Percentiles rank a stretch among this genome's conserved stretches.
These are phyloP conservation scores for Cataglyphis albicans DNA, from an alignment of 2,888 invertebrate species.

Conservation along the genomic window DNA sequence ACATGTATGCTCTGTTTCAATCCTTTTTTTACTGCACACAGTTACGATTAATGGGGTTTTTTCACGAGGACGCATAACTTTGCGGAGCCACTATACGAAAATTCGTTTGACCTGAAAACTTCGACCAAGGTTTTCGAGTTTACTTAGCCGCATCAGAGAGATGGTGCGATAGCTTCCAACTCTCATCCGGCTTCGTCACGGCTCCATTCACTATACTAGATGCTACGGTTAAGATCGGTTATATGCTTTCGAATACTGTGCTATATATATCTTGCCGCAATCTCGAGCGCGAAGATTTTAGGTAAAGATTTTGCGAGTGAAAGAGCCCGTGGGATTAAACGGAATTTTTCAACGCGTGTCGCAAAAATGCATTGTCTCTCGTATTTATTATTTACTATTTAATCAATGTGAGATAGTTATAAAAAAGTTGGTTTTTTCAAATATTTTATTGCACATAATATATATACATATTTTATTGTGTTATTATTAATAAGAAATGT, in stretches of 20 bases:
- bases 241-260: constrained; percentile 32
- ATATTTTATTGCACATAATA: background rate
- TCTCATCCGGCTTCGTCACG: constrained; percentile 24
- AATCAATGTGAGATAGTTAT: background rate
- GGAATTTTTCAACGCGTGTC: constrained; percentile 10
- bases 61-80: constrained; percentile 37
- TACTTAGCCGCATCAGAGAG: constrained; percentile 54
- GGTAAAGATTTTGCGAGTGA: constrained; percentile 36
- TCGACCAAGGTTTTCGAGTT: constrained; percentile 38
- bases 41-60: constrained; percentile 69
- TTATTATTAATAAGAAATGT: background rate
- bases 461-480: background rate
- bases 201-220: constrained; percentile 34
- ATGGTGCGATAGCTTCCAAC: constrained; percentile 42
- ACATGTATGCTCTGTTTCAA: constrained; percentile 45
- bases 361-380: background rate
- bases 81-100: constrained; percentile 46
- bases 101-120: constrained; percentile 64
- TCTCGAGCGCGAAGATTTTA: constrained; percentile 42
- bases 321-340: constrained; percentile 28
- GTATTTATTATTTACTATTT: constrained; percentile 1
- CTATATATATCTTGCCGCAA: constrained; percentile 36
- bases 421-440: background rate
- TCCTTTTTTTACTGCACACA: constrained; percentile 42
- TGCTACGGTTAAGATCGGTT: constrained; percentile 42